phyloP scores from a whole-genome alignment of 2,888 invertebrate genomes.

The Drosophila subquinaria region DNA sequence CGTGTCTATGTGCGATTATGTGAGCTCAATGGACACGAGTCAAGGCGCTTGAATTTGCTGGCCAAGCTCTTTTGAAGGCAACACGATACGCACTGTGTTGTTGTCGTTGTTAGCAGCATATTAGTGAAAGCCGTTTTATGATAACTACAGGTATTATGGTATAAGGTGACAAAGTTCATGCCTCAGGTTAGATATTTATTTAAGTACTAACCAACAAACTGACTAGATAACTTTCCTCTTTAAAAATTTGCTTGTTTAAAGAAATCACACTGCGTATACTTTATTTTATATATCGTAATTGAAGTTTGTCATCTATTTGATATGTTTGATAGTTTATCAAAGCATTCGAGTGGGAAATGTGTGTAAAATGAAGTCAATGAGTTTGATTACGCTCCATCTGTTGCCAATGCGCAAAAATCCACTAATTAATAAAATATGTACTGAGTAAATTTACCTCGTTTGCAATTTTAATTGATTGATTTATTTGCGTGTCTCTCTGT shows the following conservation, averaged over 20 bases:
- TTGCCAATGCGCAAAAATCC: conserved; percentile 34
- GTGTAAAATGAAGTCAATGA: conserved; percentile 27
- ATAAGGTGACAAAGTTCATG: conserved; percentile 70
- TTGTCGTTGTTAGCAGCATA: conserved; percentile 50
- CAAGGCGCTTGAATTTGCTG: conserved; percentile 70
- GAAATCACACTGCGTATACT: conserved; percentile 3
- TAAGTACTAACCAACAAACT: neutral
- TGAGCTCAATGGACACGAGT: conserved; percentile 72
- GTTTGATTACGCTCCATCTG: conserved; percentile 50
- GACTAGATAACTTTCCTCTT: neutral
- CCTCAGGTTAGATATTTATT: conserved; percentile 42
- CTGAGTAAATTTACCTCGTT: conserved; percentile 68
- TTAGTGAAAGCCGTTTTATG: conserved; percentile 70
- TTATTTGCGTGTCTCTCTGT: conserved; percentile 6
- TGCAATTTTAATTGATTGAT: conserved; percentile 66
- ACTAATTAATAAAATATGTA: conserved; percentile 66
- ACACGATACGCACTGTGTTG: conserved; percentile 68
- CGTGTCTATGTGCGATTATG: conserved; percentile 52
- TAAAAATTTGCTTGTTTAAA: neutral
- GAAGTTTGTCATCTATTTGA: neutral
- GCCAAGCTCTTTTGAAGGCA: conserved; percentile 75
- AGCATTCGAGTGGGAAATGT: neutral
- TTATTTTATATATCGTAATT: conserved; percentile 1
- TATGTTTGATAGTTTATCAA: neutral
- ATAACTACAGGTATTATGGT: conserved; percentile 59